Conservation (phyloP, 2,113 vertebrate species). For the Tonatia bakeri region DNA sequence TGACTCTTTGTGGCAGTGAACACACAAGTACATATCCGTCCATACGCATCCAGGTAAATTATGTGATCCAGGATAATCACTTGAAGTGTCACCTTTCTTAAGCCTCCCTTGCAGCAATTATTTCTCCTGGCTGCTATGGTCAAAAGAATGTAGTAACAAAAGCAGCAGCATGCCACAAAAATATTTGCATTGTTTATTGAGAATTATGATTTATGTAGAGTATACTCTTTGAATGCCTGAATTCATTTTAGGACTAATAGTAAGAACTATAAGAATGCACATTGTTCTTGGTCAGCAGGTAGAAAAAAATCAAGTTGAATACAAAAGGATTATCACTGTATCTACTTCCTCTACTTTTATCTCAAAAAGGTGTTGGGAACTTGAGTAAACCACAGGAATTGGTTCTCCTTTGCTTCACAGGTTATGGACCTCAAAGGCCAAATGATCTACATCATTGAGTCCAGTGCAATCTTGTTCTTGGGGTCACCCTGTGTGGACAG, state of each 20-base stretch:
- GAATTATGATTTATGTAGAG: not conserved
- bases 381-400: not conserved
- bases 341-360: not conserved
- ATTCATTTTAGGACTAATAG: not conserved
- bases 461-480: slow-evolving; percentile 92
- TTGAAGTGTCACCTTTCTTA: not conserved
- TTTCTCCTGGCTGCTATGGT: not conserved
- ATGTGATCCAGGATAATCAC: not conserved
- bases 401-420: slow-evolving; percentile 79
- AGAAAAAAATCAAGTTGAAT: not conserved
- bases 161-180: not conserved
- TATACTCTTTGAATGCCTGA: not conserved
- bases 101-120: not conserved
- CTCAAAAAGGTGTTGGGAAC: not conserved
- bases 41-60: not conserved
- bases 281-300: not conserved
- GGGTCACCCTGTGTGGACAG: slow-evolving; percentile 97
- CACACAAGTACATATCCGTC: not conserved
- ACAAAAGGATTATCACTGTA: not conserved
- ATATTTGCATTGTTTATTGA: not conserved
- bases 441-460: slow-evolving; percentile 98
- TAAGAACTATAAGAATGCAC: not conserved
- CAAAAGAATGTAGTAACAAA: not conserved
- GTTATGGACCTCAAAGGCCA: slow-evolving; percentile 99
- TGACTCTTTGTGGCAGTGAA: not conserved